Evolutionary conservation across 2,113 vertebrate species (phyloP).

Genomic region (Muntiacus reevesi): DNA sequence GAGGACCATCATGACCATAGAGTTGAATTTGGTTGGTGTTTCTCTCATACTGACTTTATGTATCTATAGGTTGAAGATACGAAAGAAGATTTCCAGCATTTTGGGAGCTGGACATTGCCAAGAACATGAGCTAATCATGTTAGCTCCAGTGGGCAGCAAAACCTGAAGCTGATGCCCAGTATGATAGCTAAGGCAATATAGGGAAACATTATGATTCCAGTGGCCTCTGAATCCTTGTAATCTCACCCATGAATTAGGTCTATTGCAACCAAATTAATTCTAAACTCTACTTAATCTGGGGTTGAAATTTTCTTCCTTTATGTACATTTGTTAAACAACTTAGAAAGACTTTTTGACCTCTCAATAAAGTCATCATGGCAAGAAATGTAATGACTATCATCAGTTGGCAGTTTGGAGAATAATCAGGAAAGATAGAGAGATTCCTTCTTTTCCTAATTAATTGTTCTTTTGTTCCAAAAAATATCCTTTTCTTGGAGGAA

Average conservation of each 20-base stretch:
- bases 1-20: background rate
- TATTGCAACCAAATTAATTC: background rate
- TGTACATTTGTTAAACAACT: background rate
- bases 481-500: background rate
- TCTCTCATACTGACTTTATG: background rate
- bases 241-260: background rate
- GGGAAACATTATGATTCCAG: background rate
- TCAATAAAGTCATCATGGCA: background rate
- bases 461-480: background rate
- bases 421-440: background rate
- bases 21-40: background rate
- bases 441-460: background rate
- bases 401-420: background rate
- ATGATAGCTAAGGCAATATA: background rate
- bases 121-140: background rate
- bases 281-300: background rate
- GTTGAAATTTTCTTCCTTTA: background rate
- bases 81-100: background rate
- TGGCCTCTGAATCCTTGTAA: background rate
- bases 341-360: background rate
- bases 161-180: background rate
- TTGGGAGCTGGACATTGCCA: background rate
- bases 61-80: background rate
- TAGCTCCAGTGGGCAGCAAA: background rate
- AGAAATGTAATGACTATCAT: background rate